These are phyloP conservation scores for Tadarida brasiliensis DNA, from an alignment of 2,797 vertebrate genomes.

Conservation along the genomic window DNA sequence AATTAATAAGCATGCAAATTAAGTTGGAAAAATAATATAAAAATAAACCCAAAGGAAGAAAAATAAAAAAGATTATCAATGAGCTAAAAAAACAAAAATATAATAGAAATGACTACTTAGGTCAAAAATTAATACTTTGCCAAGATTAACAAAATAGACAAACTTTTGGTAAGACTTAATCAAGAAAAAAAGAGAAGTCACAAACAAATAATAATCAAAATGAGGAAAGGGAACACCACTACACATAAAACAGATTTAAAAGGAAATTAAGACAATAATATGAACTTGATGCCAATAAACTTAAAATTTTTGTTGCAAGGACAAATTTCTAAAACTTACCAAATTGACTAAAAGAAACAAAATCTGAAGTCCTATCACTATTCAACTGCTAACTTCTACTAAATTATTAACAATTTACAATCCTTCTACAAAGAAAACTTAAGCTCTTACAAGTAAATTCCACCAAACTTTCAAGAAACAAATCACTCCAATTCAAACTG, in stretches of 20 bases:
- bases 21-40: neutral
- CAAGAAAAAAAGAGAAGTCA: neutral
- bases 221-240: neutral
- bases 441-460: neutral
- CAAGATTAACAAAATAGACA: neutral
- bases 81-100: neutral
- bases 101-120: neutral
- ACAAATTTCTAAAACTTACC: slow-evolving; percentile 62
- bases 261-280: neutral
- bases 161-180: slow-evolving; percentile 23
- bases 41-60: neutral
- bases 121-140: slow-evolving; percentile 1
- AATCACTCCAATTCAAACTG: neutral
- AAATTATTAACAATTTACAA: neutral
- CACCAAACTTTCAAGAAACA: slow-evolving; percentile 2
- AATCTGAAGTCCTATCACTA: neutral
- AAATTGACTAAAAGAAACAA: slow-evolving; percentile 47
- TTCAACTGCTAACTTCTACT: slow-evolving; percentile 37
- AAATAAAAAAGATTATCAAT: neutral
- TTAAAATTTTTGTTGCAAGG: neutral
- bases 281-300: slow-evolving; percentile 47
- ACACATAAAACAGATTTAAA: slow-evolving; percentile 18
- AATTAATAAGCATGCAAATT: neutral
- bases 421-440: slow-evolving; percentile 18
- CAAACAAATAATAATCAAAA: slow-evolving; percentile 16